Evolutionary conservation across 2,797 vertebrate genomes (phyloP).

Genomic region (Ataeniobius toweri): DNA sequence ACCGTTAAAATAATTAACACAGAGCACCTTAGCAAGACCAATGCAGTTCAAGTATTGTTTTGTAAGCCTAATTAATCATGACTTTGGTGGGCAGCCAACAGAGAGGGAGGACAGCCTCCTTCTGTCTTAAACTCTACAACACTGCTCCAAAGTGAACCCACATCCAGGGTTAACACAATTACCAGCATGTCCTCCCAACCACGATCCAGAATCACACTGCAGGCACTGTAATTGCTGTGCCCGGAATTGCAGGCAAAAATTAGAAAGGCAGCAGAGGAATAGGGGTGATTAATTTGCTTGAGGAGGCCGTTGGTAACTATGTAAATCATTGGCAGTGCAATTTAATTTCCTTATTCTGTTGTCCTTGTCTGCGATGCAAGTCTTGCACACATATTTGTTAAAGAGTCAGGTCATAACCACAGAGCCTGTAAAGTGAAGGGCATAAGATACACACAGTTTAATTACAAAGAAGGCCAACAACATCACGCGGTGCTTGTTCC

Average conservation of each 20-base stretch:
- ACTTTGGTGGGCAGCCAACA: slow-evolving; percentile 66
- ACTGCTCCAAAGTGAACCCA: slow-evolving; percentile 58
- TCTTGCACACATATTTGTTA: slow-evolving; percentile 66
- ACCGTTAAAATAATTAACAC: slow-evolving; percentile 54
- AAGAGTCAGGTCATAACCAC: slow-evolving; percentile 47
- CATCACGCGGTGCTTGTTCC: neutral
- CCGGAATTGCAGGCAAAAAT: slow-evolving; percentile 62
- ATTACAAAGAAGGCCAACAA: slow-evolving; percentile 59
- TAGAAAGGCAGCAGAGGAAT: slow-evolving; percentile 62
- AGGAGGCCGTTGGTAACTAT: slow-evolving; percentile 69
- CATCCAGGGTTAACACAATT: slow-evolving; percentile 72
- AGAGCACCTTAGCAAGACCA: slow-evolving; percentile 54
- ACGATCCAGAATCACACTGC: slow-evolving; percentile 65
- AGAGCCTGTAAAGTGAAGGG: slow-evolving; percentile 64
- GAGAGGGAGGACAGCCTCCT: slow-evolving; percentile 64
- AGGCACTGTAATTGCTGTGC: slow-evolving; percentile 72
- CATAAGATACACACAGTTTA: slow-evolving; percentile 42
- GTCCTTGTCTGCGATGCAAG: slow-evolving; percentile 63
- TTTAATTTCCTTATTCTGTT: slow-evolving; percentile 73
- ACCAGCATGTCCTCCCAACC: slow-evolving; percentile 68
- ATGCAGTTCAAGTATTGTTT: slow-evolving; percentile 57
- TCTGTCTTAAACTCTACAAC: slow-evolving; percentile 66
- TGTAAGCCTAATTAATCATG: slow-evolving; percentile 70
- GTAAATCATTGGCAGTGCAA: slow-evolving; percentile 74
- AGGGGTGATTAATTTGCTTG: slow-evolving; percentile 75